These are phyloP conservation scores for Vicugna pacos DNA, from an alignment of 2,113 vertebrate genomes.

Conservation along the genomic window DNA sequence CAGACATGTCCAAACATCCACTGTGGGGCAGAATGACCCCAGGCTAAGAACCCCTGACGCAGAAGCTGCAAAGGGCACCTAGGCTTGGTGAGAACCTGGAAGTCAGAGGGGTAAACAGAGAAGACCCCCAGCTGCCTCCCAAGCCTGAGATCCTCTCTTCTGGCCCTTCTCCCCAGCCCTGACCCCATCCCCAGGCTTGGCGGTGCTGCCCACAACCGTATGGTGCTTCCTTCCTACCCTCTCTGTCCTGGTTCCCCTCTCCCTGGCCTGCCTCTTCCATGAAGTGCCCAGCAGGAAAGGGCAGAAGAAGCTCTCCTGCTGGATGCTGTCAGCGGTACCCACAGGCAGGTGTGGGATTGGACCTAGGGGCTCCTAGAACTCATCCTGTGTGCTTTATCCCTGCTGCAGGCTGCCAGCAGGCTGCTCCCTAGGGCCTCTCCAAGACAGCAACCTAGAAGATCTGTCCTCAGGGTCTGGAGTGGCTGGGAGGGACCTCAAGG, in stretches of 20 bases:
- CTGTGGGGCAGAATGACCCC: not conserved
- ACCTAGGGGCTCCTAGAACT: not conserved
- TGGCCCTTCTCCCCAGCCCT: not conserved
- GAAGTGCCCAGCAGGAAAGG: not conserved
- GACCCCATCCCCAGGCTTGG: not conserved
- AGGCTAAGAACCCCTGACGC: not conserved
- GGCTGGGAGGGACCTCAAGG: too few relatives aligned
- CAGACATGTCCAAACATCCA: not conserved
- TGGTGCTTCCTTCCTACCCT: not conserved
- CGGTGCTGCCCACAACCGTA: not conserved
- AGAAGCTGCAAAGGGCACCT: not conserved
- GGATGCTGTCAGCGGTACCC: not conserved
- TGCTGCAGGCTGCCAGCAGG: not conserved
- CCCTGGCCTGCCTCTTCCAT: not conserved
- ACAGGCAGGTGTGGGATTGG: too few relatives aligned
- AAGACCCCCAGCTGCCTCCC: not conserved
- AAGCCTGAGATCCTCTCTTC: not conserved
- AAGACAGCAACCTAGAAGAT: not conserved
- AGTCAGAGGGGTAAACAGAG: not conserved
- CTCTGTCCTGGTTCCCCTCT: not conserved
- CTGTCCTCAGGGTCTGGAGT: not conserved
- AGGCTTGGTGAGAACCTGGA: not conserved
- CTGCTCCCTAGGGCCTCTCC: not conserved
- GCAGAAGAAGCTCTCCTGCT: too few relatives aligned
- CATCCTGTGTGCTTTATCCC: not conserved